phyloP scores from a whole-genome alignment of 1,140 invertebrate genomes.

The Teleopsis dalmanni region DNA sequence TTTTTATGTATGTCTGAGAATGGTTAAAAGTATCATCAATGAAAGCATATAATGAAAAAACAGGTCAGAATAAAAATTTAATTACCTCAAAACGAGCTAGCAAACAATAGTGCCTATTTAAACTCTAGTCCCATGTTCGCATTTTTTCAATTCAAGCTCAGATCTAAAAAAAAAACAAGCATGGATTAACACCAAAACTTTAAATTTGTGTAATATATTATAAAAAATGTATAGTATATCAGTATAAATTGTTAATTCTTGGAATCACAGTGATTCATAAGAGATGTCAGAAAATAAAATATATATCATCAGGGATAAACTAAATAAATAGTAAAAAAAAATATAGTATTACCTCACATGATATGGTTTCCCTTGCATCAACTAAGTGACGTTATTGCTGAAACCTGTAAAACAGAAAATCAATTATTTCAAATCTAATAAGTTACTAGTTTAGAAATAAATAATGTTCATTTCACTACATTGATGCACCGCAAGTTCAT shows the following conservation, averaged over 20 bases:
- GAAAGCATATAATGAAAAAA: conserved; percentile 5
- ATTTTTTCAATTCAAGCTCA: no score
- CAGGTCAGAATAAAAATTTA: no score
- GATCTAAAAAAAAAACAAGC: no score
- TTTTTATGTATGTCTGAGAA: conserved; percentile 42
- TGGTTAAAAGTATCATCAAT: conserved; percentile 41
- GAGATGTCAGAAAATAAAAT: conserved; percentile 40
- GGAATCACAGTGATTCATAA: conserved; percentile 39
- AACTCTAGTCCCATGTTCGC: no score
- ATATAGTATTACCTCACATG: not conserved
- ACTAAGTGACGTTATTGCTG: no score
- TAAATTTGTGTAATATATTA: no score
- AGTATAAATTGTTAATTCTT: not conserved
- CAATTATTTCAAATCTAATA: not conserved
- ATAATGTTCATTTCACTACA: conserved; percentile 29
- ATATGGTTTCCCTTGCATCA: not conserved
- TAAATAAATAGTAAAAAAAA: not conserved
- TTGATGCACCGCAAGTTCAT: conserved; percentile 40
- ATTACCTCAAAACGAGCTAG: no score
- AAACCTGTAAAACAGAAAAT: no score
- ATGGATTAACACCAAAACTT: no score
- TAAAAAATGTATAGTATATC: no score
- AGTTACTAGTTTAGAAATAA: not conserved
- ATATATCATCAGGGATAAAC: conserved; percentile 30
- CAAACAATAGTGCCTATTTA: no score